Conservation (phyloP, 1,140 invertebrate species). For the Diorhabda sublineata region DNA sequence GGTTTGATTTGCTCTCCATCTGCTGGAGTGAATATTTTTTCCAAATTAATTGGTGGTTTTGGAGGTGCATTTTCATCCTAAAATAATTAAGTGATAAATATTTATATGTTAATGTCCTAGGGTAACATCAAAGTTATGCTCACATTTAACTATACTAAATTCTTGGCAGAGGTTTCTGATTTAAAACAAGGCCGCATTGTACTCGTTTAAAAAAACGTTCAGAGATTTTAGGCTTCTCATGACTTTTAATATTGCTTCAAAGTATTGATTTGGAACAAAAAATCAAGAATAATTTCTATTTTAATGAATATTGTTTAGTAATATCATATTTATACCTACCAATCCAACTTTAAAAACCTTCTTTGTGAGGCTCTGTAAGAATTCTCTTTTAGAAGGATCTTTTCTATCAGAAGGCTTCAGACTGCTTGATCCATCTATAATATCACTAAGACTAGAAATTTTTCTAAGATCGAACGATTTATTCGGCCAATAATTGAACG, state of each 20-base stretch:
- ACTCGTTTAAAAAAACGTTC: too few relatives aligned
- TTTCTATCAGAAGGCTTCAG: slow-evolving; percentile 80
- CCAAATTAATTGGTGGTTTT: slow-evolving; percentile 64
- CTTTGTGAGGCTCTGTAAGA: slow-evolving; percentile 72
- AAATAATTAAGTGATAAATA: slow-evolving; percentile 26
- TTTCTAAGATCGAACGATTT: slow-evolving; percentile 30
- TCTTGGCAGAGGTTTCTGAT: too few relatives aligned
- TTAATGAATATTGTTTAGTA: not conserved
- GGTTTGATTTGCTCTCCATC: slow-evolving; percentile 50
- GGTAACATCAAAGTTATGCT: too few relatives aligned
- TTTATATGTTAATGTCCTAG: too few relatives aligned
- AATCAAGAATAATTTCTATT: too few relatives aligned
- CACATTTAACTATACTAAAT: too few relatives aligned
- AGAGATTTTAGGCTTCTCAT: too few relatives aligned
- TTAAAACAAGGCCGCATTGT: too few relatives aligned
- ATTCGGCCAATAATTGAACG: slow-evolving; percentile 25
- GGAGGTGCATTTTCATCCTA: slow-evolving; percentile 50
- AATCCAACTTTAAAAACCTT: slow-evolving; percentile 74
- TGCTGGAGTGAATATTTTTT: slow-evolving; percentile 81
- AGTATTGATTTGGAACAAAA: too few relatives aligned
- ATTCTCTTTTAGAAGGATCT: slow-evolving; percentile 73
- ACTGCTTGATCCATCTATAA: slow-evolving; percentile 56
- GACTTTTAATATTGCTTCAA: too few relatives aligned
- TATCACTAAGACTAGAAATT: slow-evolving; percentile 35
- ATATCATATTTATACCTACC: slow-evolving; percentile 54